Evolutionary conservation across 2,797 vertebrate genomes (phyloP), one percentile per base, ranked within the genome.

Genomic region (Lepus townsendii): DNA sequence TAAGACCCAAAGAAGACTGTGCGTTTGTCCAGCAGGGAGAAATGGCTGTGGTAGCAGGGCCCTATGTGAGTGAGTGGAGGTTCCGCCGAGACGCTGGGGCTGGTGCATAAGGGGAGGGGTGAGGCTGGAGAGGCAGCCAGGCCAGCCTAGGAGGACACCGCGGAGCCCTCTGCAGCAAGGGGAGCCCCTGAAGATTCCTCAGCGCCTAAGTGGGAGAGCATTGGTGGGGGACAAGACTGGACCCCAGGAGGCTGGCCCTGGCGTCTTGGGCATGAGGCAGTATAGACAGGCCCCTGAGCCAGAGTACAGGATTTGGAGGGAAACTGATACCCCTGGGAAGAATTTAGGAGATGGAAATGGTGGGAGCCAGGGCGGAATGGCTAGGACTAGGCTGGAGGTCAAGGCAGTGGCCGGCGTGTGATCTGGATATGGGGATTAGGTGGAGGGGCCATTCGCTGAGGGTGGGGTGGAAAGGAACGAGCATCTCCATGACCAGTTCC

Each of bases 171-270:
- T 47, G 42, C 42, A 47, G 14, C 16, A 5, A 2, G 9, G 38
- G 66, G 38, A 26, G 6, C 30, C 54, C 66, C 78, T 13, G n/a
- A 12, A 13, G 50, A 35, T 19, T 63, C 27, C 5, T 52, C 52
- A 62, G 79, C 30, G 20, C 2, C 71, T 12, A 0, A 35, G 13
- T 11, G 4, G 9, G 76, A 32, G 52, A 27, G 2, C 27, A 1
- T 16, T 5, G 16, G 8, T 12, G 8, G 0, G 1, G 30, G 35
- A 50, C 19, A 7, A 20, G 52, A 27, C 1, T 42, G 20, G 20
- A 72, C 42, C 24, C 35, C 90, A 7, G 17, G 7, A 1, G 13
- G 30, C 75, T 78, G 24, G 3, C 20, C 20, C 19, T 54, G 42
- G 26, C 12, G 0, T 3, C 20, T 17, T 14, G 38, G 42, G 16